Evolutionary conservation across 2,797 vertebrate genomes (phyloP), one percentile per base, ranked within the genome.

Genomic region (Sebastes jordani): DNA sequence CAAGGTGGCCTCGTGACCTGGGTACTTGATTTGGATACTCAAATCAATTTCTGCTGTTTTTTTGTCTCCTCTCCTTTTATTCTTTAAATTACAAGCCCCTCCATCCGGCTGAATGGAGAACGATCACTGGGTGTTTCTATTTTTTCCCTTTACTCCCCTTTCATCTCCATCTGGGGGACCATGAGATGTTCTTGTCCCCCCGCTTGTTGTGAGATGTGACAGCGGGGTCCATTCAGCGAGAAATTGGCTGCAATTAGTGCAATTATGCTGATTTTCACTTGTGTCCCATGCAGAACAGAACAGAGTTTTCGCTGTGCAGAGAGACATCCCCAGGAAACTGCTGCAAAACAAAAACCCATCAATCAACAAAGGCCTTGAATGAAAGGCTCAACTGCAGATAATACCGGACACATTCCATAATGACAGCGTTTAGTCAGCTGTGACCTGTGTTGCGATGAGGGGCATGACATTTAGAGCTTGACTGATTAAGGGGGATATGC

Each of bases 181-280:
- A 71, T 69, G 84, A 94, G 90, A 95, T 95, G 90, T 92, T 96
- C 95, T 91, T 94, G 86, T 93, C 80, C 93, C 87, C 86, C 83
- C 74, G 89, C 91, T 95, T 89, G 74, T 94, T 95, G 94, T 93
- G 96, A 91, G 92, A 95, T 92, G 93, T 95, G 95, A 96, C 95
- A 96, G 95, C 93, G 85, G 93, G 86, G 86, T 93, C 94, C 94
- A 95, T 97, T 97, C 94, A 95, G 74, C 74, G 86, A 92, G 92
- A 95, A 96, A 96, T 93, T 95, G 95, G 93, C 92, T 92, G 95
- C 95, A 97, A 97, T 97, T 97, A 96, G 93, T 95, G 94, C 95
- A 96, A 96, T 97, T 97, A 97, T 97, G 96, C 93, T 97, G 96
- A 97, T 97, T 95, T 95, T 94, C 93, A 96, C 93, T 95, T 96